Evolutionary conservation across 2,113 vertebrate species (phyloP), one percentile per base, ranked within the genome.

Genomic region (Zootoca vivipara): DNA sequence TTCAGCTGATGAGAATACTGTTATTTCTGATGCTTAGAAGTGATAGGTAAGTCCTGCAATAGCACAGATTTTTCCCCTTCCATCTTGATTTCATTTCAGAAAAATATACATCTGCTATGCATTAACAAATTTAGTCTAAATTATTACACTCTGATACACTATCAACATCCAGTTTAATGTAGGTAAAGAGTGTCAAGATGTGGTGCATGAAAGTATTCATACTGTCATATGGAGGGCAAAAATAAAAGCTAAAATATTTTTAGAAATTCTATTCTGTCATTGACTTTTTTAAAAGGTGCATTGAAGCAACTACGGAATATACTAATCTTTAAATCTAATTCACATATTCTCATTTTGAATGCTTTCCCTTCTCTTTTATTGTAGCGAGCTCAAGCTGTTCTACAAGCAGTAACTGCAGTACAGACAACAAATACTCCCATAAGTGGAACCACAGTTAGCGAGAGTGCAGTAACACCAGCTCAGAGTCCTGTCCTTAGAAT

Each of bases 401-500:
- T 99, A 89, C 98, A 98, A 94, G 98, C 98, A 13, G 98, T 99
- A 92, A 98, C 98, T 0, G 97, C 98, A 28, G 98, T 98, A 86
- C 98, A 99, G 94, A 97, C 98, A 89, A 98, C 98, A 42, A 98
- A 98, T 0, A 98, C 98, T 30, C 96, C 97, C 10, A 97, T 98
- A 84, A 98, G 98, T 0, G 98, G 98, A 79, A 97, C 98, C 16
- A 96, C 98, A 22, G 98, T 98, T 84, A 97, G 98, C 70, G 98
- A 99, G 93, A 98, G 98, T 82, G 97, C 98, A 24, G 97, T 99
- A 64, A 97, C 98, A 86, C 98, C 98, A 33, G 97, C 98, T 62
- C 98, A 98, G 91, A 99, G 99, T 93, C 98, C 99, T 5, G 99
- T 99, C 9, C 97, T 99, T 92, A 96, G 99, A 95, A 99, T 99